Percentiles rank a stretch among this genome's conserved stretches.
These are phyloP conservation scores for Cotesia chilonis DNA, from an alignment of 1,140 invertebrate genomes.

Conservation along the genomic window DNA sequence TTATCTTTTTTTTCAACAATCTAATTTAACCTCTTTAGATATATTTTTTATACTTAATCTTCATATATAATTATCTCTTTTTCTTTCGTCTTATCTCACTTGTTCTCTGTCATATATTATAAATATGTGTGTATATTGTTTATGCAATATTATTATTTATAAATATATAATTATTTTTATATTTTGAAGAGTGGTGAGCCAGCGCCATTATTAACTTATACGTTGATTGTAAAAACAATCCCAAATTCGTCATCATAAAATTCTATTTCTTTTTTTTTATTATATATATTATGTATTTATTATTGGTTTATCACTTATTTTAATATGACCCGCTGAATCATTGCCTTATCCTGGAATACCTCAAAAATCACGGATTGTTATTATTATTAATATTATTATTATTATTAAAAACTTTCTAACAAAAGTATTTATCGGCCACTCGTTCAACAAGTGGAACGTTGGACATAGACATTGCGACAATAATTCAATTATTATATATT, in stretches of 20 bases:
- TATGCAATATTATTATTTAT: constrained; percentile 59
- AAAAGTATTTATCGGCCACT: constrained; percentile 17
- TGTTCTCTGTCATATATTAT: constrained; percentile 16
- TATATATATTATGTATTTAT: background rate
- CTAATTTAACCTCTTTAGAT: constrained; percentile 47
- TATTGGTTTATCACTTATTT: constrained; percentile 14
- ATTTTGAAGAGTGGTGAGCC: constrained; percentile 55
- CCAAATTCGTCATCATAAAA: constrained; percentile 15
- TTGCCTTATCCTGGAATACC: constrained; percentile 6
- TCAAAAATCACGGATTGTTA: constrained; percentile 17
- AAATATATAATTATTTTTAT: constrained; percentile 62
- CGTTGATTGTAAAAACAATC: constrained; percentile 7
- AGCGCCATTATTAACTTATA: constrained; percentile 44
- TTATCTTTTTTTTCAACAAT: constrained; percentile 54
- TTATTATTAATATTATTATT: background rate
- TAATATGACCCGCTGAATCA: constrained; percentile 2
- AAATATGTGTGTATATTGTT: constrained; percentile 56
- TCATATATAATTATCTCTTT: constrained; percentile 40
- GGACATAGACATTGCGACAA: constrained; percentile 13
- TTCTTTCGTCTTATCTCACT: constrained; percentile 40
- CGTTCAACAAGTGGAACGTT: constrained; percentile 32
- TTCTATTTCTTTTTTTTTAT: background rate
- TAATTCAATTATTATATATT: constrained; percentile 26
- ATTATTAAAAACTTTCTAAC: constrained; percentile 14
- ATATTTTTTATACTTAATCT: constrained; percentile 12